These are phyloP conservation scores for Papilio helenus DNA, from an alignment of 1,140 invertebrate genomes.

Conservation along the genomic window DNA sequence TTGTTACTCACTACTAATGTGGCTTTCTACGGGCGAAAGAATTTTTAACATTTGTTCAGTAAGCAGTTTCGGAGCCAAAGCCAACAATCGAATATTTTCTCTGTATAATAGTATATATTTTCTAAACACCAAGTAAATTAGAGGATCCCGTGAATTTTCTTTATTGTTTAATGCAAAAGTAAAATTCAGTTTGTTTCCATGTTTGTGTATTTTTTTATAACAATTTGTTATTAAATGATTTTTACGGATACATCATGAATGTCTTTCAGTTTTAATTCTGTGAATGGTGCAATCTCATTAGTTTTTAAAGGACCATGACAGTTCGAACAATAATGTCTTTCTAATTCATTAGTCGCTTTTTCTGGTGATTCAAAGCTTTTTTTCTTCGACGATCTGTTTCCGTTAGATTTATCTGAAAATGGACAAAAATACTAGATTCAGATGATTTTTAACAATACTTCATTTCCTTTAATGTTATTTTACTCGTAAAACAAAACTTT, in stretches of 20 bases:
- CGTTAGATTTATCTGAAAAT: conserved; percentile 27
- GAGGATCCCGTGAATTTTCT: background rate
- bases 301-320: background rate
- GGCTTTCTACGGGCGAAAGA: no score
- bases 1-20: no score
- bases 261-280: background rate
- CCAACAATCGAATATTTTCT: no score
- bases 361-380: conserved; percentile 6
- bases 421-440: background rate
- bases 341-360: background rate
- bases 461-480: no score
- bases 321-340: background rate
- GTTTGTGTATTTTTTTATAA: background rate
- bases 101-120: no score
- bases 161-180: background rate
- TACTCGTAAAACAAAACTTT: no score
- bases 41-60: no score
- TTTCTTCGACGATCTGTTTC: conserved; percentile 1
- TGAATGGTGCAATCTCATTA: background rate
- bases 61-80: no score
- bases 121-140: background rate
- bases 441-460: no score
- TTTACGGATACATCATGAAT: background rate
- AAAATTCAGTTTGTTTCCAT: background rate
- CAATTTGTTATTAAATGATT: background rate